Evolutionary conservation across 2,797 vertebrate genomes (phyloP).

Genomic region (Trichosurus vulpecula): DNA sequence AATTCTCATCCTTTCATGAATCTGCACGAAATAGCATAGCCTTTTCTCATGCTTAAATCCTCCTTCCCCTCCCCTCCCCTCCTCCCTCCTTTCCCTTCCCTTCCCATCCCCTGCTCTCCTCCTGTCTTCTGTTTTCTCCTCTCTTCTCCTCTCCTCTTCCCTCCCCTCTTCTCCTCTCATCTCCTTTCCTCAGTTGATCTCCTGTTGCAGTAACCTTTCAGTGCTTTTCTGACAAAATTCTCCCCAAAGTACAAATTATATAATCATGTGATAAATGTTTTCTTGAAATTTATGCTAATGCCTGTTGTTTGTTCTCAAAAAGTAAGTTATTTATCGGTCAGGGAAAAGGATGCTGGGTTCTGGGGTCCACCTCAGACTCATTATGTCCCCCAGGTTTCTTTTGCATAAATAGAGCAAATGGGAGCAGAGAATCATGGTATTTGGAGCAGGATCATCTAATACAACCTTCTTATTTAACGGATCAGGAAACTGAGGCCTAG

Average conservation of each 20-base stretch:
- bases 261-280: neutral
- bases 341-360: neutral
- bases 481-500: neutral
- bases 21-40: neutral
- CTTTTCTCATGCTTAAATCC: neutral
- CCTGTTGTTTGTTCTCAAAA: neutral
- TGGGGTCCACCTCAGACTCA: neutral
- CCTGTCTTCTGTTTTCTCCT: fast-evolving
- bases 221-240: neutral
- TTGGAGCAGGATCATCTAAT: neutral
- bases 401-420: neutral
- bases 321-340: neutral
- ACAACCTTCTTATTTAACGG: neutral
- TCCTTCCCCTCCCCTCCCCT: neutral
- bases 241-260: neutral
- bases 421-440: neutral
- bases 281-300: neutral
- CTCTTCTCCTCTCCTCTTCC: no score
- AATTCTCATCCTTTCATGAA: neutral
- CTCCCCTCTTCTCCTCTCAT: no score
- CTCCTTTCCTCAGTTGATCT: neutral
- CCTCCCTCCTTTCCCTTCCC: fast-evolving
- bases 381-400: neutral
- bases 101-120: fast-evolving
- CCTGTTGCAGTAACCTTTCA: neutral